A percentile compares a stretch with the other conserved stretches of the same genome.
Evolutionary conservation across 2,888 invertebrate genomes (phyloP).

Genomic region (Torymus tubicola): DNA sequence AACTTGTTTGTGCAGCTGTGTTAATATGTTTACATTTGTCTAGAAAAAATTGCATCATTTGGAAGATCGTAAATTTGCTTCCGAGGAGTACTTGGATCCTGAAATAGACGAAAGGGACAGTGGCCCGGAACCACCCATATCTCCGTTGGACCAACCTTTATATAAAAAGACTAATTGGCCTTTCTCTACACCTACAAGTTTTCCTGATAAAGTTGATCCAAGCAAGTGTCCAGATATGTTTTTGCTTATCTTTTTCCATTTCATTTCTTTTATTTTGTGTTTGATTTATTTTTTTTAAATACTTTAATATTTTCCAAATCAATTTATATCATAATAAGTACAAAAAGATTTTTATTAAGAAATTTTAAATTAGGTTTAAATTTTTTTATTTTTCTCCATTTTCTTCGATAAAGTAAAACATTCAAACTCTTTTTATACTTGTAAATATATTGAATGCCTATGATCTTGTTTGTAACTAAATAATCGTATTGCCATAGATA

Average conservation of each 20-base stretch:
- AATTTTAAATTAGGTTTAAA: too few relatives aligned
- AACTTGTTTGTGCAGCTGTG: too few relatives aligned
- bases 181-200: constrained; percentile 41
- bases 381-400: too few relatives aligned
- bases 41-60: constrained; percentile 50
- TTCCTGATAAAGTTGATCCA: constrained; percentile 63
- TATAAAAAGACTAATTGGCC: constrained; percentile 47
- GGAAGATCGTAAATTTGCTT: constrained; percentile 51
- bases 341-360: too few relatives aligned
- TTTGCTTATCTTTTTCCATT: background rate
- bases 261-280: background rate
- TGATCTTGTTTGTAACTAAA: background rate
- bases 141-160: constrained; percentile 57
- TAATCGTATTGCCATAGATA: constrained; percentile 59
- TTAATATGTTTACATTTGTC: background rate
- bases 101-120: constrained; percentile 67
- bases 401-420: too few relatives aligned
- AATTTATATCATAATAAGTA: too few relatives aligned
- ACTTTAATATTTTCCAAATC: constrained; percentile 7
- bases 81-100: constrained; percentile 57
- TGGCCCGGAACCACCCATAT: constrained; percentile 57
- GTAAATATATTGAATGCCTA: too few relatives aligned
- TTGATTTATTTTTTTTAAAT: background rate
- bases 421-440: too few relatives aligned
- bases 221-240: constrained; percentile 61